Conservation (phyloP, 2,113 vertebrate genomes). For the Toxostoma redivivum region DNA sequence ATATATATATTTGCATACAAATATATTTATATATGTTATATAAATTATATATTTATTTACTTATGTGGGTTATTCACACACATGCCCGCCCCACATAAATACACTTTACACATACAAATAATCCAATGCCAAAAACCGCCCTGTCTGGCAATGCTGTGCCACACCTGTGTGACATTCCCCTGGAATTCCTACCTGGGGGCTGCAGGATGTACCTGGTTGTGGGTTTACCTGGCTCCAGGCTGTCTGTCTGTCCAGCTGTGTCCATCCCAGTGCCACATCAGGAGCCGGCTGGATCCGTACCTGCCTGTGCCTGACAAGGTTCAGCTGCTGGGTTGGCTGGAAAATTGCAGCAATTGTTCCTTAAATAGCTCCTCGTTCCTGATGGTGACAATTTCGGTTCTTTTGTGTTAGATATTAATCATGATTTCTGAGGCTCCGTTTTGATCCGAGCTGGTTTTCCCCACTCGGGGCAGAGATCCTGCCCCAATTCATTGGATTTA, state of each 20-base stretch:
- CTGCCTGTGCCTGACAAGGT: not conserved
- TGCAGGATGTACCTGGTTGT: rapidly evolving
- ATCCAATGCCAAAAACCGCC: rapidly evolving
- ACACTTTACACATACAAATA: not conserved
- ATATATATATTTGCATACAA: not conserved
- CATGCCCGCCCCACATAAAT: rapidly evolving
- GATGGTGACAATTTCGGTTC: not conserved
- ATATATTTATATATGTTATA: rapidly evolving
- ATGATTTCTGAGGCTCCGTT: not conserved
- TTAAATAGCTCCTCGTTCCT: constrained; percentile 30
- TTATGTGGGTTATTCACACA: not conserved
- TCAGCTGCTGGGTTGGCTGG: not conserved
- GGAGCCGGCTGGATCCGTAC: not conserved
- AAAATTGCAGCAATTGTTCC: constrained; percentile 46
- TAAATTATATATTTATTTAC: not conserved
- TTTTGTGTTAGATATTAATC: constrained; percentile 14
- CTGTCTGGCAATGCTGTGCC: not conserved
- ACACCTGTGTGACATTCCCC: rapidly evolving
- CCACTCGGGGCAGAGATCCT: not conserved
- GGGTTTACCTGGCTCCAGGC: not conserved
- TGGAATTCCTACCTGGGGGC: not conserved
- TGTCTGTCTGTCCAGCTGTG: not conserved
- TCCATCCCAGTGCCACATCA: not conserved
- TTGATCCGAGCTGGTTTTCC: not conserved
- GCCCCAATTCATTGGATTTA: not conserved